These are phyloP conservation scores for Propithecus deckenii DNA, from an alignment of 2,797 vertebrate species.

Conservation along the genomic window DNA sequence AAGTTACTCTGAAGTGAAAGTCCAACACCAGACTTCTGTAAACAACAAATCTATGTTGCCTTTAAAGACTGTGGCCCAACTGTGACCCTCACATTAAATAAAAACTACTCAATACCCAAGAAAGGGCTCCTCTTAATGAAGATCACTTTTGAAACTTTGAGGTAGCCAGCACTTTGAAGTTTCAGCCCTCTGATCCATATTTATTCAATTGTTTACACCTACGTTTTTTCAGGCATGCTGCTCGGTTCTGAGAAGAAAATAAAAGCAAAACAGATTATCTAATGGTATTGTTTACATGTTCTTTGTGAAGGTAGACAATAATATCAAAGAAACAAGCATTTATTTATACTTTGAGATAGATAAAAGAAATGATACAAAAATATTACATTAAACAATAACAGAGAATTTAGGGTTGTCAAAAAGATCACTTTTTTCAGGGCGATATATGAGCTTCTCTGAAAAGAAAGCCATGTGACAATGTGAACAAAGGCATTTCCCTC, in stretches of 20 bases:
- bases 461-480: background rate
- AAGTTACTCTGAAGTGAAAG: background rate
- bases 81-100: background rate
- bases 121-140: background rate
- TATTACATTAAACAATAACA: background rate
- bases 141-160: background rate
- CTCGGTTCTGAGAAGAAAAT: background rate
- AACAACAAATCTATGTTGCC: background rate
- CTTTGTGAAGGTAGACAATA: background rate
- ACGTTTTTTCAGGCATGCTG: background rate
- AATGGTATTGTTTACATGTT: background rate
- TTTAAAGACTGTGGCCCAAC: background rate
- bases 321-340: background rate
- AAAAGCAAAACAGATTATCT: background rate
- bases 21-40: background rate
- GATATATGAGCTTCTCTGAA: background rate
- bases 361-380: background rate
- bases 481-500: background rate
- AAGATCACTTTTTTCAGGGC: background rate
- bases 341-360: background rate
- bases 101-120: background rate
- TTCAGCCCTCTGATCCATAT: background rate
- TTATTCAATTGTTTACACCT: background rate
- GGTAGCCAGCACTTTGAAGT: background rate
- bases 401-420: background rate